These are phyloP conservation scores for Campoplex nolae DNA, from an alignment of 2,888 invertebrate species.

Conservation along the genomic window DNA sequence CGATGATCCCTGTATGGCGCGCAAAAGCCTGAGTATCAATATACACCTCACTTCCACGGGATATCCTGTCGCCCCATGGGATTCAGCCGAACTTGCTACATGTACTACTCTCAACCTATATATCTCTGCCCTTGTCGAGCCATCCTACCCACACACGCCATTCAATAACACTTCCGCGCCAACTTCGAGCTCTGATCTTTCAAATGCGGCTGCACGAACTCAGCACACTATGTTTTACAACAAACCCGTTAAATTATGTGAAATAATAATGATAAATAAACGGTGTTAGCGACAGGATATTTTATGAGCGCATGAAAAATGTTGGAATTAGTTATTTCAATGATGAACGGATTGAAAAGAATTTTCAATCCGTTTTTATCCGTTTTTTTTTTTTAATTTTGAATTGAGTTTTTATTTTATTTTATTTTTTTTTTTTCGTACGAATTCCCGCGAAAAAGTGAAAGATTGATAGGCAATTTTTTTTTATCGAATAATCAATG, in stretches of 20 bases:
- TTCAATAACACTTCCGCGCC: conserved; percentile 54
- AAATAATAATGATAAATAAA: neutral
- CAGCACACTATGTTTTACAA: neutral
- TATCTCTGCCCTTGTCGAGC: conserved; percentile 20
- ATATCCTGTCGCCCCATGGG: conserved; percentile 75
- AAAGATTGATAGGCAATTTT: no score
- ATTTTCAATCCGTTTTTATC: no score
- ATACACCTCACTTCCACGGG: conserved; percentile 72
- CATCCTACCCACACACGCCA: conserved; percentile 22
- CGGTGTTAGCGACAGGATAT: neutral
- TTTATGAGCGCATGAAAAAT: no score
- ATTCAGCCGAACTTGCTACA: conserved; percentile 62
- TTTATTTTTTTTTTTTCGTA: no score
- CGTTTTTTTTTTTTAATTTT: no score
- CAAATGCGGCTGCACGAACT: conserved; percentile 5
- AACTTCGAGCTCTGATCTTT: conserved; percentile 38
- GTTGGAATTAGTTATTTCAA: no score
- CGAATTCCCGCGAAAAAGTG: no score
- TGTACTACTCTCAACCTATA: conserved; percentile 42
- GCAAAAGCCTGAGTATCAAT: conserved; percentile 60
- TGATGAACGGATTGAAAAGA: no score
- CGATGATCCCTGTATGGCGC: conserved; percentile 62
- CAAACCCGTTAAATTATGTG: neutral
- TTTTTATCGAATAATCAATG: no score
- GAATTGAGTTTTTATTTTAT: neutral